Conservation (phyloP, 1,140 invertebrate species). For the Drosophila littoralis region DNA sequence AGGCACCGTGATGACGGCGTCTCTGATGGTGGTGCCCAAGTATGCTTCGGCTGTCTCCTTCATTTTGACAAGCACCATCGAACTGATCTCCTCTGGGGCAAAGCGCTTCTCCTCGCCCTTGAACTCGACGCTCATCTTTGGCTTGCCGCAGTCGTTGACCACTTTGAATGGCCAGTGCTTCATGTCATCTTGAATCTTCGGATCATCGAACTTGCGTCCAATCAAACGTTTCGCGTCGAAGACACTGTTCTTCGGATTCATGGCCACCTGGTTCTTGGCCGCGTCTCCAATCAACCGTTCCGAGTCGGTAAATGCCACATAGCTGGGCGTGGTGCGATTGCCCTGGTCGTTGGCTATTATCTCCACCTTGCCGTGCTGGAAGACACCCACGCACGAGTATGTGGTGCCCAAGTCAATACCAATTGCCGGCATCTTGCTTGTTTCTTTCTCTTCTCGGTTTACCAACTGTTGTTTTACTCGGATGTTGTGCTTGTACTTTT, state of each 20-base stretch:
- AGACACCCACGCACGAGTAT: conserved; percentile 92
- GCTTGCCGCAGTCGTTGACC: conserved; percentile 87
- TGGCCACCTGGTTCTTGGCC: conserved; percentile 90
- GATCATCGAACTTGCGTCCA: conserved; percentile 88
- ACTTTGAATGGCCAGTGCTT: conserved; percentile 92
- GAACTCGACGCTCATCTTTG: conserved; percentile 90
- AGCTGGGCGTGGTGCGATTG: conserved; percentile 94
- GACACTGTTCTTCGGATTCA: conserved; percentile 93
- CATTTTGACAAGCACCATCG: conserved; percentile 92
- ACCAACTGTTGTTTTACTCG: neutral
- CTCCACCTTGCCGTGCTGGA: conserved; percentile 93
- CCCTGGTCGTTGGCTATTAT: conserved; percentile 97
- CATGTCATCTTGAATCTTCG: conserved; percentile 90
- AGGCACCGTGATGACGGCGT: conserved; percentile 87
- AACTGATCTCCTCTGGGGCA: conserved; percentile 90
- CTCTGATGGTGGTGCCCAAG: conserved; percentile 88
- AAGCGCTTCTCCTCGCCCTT: conserved; percentile 90
- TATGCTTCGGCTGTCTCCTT: conserved; percentile 92
- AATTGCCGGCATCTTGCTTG: conserved; percentile 84
- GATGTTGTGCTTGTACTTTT: conserved; percentile 16
- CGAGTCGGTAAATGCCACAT: conserved; percentile 95
- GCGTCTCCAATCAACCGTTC: conserved; percentile 95
- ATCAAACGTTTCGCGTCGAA: conserved; percentile 90
- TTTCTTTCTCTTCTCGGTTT: conserved; percentile 25
- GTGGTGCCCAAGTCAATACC: conserved; percentile 92